phyloP scores from a whole-genome alignment of 2,888 invertebrate species.

The Gisinianus flammeolus region DNA sequence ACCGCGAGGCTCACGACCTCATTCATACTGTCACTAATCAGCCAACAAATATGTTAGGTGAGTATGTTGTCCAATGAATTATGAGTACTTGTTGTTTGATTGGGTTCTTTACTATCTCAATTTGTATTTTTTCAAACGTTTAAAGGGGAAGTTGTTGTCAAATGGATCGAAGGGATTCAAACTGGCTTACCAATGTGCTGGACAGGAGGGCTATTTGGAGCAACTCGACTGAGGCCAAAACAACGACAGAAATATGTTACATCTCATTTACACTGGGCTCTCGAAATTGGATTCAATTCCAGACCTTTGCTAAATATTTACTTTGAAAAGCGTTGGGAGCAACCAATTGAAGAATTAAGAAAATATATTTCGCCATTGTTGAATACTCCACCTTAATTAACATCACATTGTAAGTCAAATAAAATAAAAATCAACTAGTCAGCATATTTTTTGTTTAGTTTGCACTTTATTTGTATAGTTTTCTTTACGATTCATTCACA shows the following conservation, averaged over 20 bases:
- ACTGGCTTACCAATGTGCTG: slow-evolving; percentile 95
- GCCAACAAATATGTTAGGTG: slow-evolving; percentile 90
- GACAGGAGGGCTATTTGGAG: slow-evolving; percentile 90
- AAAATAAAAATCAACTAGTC: too few relatives aligned
- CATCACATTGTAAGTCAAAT: not conserved
- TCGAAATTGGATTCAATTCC: slow-evolving; percentile 75
- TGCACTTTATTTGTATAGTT: too few relatives aligned
- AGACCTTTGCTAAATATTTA: slow-evolving; percentile 85
- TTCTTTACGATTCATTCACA: too few relatives aligned
- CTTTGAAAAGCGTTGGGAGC: slow-evolving; percentile 94
- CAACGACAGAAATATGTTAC: slow-evolving; percentile 79
- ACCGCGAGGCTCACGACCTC: slow-evolving; percentile 96
- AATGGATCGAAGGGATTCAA: slow-evolving; percentile 98
- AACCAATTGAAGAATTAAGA: slow-evolving; percentile 78
- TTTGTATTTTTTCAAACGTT: slow-evolving; percentile 33
- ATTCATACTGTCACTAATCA: slow-evolving; percentile 88
- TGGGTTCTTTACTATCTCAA: not conserved
- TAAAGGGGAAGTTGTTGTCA: slow-evolving; percentile 83
- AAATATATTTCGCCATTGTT: slow-evolving; percentile 60
- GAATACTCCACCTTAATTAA: slow-evolving; percentile 46
- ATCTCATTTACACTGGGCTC: slow-evolving; percentile 85
- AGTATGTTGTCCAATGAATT: not conserved
- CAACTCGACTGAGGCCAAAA: slow-evolving; percentile 81
- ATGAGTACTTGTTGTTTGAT: not conserved
- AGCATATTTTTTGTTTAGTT: too few relatives aligned